Conservation (phyloP, 2,797 vertebrate species). For the Betta splendens region DNA sequence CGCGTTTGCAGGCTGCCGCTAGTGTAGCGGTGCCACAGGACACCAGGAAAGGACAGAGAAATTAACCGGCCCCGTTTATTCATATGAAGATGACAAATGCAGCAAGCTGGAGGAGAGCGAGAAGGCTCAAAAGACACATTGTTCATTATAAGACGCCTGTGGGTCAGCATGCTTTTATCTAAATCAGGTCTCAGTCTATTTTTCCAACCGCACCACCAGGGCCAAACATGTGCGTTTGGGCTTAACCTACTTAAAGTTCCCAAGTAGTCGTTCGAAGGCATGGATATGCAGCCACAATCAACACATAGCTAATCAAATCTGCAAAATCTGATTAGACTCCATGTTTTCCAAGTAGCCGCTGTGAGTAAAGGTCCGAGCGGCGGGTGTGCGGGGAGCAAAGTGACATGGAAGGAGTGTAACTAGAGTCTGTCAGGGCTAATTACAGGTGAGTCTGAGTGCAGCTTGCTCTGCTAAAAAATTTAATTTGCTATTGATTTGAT, state of each 20-base stretch:
- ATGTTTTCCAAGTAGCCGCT: constrained; percentile 44
- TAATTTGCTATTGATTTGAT: constrained; percentile 89
- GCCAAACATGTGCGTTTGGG: constrained; percentile 55
- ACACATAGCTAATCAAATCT: constrained; percentile 19
- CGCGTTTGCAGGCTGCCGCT: constrained; percentile 58
- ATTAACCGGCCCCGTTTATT: constrained; percentile 82
- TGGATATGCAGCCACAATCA: constrained; percentile 46
- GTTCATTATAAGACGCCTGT: constrained; percentile 80
- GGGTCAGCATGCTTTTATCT: constrained; percentile 77
- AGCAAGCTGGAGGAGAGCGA: constrained; percentile 65
- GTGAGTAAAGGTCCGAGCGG: constrained; percentile 21
- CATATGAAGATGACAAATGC: constrained; percentile 81
- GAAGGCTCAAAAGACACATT: constrained; percentile 71
- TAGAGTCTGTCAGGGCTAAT: constrained; percentile 82
- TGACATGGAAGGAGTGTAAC: constrained; percentile 75
- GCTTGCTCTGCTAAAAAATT: constrained; percentile 85
- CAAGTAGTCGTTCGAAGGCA: constrained; percentile 48
- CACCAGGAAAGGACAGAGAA: constrained; percentile 66
- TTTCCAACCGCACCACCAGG: constrained; percentile 62
- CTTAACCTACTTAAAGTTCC: constrained; percentile 67
- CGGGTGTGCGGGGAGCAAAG: constrained; percentile 43
- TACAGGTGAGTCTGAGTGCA: constrained; percentile 83
- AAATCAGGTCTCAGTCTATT: constrained; percentile 74
- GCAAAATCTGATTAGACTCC: constrained; percentile 33
- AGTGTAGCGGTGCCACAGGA: constrained; percentile 59